These are phyloP conservation scores for Phoenicopterus ruber DNA, from an alignment of 2,113 vertebrate species.

Conservation along the genomic window DNA sequence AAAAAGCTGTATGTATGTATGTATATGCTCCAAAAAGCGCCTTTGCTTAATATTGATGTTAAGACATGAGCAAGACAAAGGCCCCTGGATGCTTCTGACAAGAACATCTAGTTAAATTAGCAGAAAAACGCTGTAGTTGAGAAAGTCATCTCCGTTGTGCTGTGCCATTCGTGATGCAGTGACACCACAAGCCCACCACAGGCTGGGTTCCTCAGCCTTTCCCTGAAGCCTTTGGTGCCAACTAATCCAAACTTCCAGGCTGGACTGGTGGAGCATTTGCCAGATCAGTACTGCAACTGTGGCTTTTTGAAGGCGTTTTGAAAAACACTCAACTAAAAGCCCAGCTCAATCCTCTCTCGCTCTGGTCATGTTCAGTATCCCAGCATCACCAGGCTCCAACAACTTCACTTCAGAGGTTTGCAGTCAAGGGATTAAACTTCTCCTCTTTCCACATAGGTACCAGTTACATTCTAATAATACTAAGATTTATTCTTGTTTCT, in stretches of 20 bases:
- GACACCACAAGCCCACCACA: fast-evolving
- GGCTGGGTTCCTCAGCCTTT: background rate
- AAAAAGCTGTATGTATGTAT: fast-evolving
- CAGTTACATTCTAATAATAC: background rate
- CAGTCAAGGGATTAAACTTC: too few relatives aligned
- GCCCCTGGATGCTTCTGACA: background rate
- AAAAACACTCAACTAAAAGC: background rate
- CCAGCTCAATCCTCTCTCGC: background rate
- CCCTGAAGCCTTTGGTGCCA: background rate
- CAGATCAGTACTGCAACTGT: background rate
- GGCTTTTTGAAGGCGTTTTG: background rate
- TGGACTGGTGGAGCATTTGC: background rate
- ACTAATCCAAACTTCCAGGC: background rate
- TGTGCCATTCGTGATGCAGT: background rate
- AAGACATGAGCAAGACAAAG: background rate
- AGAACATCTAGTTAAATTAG: background rate
- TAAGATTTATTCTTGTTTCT: background rate
- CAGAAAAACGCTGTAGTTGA: fast-evolving
- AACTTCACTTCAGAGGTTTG: background rate
- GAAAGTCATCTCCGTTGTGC: background rate
- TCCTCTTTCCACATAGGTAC: background rate
- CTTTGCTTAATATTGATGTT: background rate
- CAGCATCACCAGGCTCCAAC: background rate
- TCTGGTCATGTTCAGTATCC: fast-evolving
- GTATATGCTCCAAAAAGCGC: background rate